Evolutionary conservation across 2,113 vertebrate genomes (phyloP).

Genomic region (Cepphus grylle): DNA sequence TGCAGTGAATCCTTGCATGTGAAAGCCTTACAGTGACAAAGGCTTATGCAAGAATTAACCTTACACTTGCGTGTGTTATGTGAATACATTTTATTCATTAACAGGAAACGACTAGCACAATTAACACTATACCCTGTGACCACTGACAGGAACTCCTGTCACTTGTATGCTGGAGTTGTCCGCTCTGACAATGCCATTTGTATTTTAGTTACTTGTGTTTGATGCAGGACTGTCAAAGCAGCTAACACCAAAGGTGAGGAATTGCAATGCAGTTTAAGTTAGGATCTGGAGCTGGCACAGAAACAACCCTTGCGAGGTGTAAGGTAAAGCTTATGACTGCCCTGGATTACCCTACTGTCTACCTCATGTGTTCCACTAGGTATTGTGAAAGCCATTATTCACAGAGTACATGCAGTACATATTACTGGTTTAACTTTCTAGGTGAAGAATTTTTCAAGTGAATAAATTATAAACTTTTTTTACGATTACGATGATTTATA

Average conservation of each 20-base stretch:
- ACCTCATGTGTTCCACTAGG: rapidly evolving
- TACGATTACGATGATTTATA: not conserved
- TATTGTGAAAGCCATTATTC: not conserved
- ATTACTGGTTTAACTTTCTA: not conserved
- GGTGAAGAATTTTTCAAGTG: not conserved
- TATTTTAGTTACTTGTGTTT: not conserved
- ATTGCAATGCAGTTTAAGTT: not conserved
- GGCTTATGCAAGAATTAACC: not conserved
- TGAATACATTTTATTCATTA: not conserved
- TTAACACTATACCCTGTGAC: not conserved
- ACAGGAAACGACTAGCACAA: not conserved
- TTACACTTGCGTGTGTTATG: not conserved
- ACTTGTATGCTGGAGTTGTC: not conserved
- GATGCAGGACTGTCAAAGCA: not conserved
- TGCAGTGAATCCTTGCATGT: not conserved
- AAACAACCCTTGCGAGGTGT: not conserved
- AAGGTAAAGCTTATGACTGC: not conserved
- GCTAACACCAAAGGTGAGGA: not conserved
- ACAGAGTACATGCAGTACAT: not conserved
- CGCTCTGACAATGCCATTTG: not conserved
- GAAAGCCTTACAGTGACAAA: not conserved
- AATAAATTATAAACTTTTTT: not conserved
- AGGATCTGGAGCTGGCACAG: not conserved
- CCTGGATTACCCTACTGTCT: not conserved
- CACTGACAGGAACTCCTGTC: not conserved